Conservation (phyloP, 2,113 vertebrate genomes). For the Myotis yumanensis region DNA sequence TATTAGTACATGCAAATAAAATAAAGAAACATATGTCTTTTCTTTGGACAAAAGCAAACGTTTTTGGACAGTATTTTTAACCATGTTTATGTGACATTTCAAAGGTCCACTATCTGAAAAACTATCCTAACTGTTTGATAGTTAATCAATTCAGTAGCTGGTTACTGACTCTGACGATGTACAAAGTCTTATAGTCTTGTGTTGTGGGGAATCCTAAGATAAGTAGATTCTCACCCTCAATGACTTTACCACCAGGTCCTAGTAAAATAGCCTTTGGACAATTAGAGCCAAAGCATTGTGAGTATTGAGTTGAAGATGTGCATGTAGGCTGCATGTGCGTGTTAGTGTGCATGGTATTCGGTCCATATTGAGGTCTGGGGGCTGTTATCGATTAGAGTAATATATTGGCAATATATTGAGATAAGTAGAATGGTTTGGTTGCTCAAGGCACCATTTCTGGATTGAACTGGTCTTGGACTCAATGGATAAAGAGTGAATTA, state of each 20-base stretch:
- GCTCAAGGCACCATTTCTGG: background rate
- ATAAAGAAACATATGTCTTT: background rate
- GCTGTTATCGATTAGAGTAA: background rate
- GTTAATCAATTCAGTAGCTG: conserved; percentile 44
- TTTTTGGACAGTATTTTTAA: conserved; percentile 60
- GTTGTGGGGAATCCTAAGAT: background rate
- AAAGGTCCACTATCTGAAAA: conserved; percentile 59
- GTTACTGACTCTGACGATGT: background rate
- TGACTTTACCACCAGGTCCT: background rate
- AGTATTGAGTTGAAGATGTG: background rate
- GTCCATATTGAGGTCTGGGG: background rate
- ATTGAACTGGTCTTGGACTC: background rate
- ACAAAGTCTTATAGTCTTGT: background rate
- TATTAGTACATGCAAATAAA: background rate
- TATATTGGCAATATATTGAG: background rate
- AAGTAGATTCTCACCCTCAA: background rate
- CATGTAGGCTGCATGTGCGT: background rate
- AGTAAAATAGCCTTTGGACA: background rate
- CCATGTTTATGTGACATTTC: conserved; percentile 52
- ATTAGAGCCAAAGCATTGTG: background rate
- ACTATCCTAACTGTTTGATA: background rate
- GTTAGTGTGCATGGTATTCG: background rate
- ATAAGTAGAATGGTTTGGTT: background rate
- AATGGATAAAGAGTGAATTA: background rate
- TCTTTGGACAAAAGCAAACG: background rate